phyloP scores from a whole-genome alignment of 2,113 vertebrate species.

The Brachyhypopomus occidentalis region DNA sequence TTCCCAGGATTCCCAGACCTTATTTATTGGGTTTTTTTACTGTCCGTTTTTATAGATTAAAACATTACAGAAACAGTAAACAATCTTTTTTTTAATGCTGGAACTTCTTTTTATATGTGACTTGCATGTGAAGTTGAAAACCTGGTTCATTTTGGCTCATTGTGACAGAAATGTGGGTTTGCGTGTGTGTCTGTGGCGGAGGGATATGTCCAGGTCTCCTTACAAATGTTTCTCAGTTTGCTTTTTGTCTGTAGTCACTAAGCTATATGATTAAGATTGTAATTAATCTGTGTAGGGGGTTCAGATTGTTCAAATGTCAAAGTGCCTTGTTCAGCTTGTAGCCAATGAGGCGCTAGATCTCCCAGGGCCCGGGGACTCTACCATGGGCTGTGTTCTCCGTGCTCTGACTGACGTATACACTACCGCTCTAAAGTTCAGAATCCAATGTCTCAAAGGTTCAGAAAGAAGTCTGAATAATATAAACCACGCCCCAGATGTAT shows the following conservation, averaged over 20 bases:
- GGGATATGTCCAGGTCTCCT: not conserved
- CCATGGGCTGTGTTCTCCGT: not conserved
- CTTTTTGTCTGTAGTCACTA: not conserved
- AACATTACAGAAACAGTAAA: slow-evolving; percentile 31
- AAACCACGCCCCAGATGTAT: no score
- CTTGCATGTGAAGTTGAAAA: not conserved
- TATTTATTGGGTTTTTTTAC: slow-evolving; percentile 51
- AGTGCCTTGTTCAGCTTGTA: slow-evolving; percentile 8
- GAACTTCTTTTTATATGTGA: slow-evolving; percentile 22
- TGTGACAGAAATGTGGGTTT: not conserved
- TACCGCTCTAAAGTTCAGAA: no score
- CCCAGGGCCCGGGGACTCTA: not conserved
- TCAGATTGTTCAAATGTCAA: not conserved
- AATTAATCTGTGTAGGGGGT: not conserved
- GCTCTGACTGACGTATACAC: not conserved
- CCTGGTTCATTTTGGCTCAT: not conserved
- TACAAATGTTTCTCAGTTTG: not conserved
- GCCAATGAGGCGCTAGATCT: not conserved
- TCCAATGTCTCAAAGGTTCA: no score
- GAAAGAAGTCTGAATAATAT: no score
- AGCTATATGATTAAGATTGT: not conserved
- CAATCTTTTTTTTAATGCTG: slow-evolving; percentile 28
- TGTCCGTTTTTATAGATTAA: slow-evolving; percentile 15
- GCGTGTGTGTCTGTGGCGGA: not conserved
- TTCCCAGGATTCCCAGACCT: slow-evolving; percentile 32